Conservation (phyloP, 2,113 vertebrate species). For the Ciconia stormi region DNA sequence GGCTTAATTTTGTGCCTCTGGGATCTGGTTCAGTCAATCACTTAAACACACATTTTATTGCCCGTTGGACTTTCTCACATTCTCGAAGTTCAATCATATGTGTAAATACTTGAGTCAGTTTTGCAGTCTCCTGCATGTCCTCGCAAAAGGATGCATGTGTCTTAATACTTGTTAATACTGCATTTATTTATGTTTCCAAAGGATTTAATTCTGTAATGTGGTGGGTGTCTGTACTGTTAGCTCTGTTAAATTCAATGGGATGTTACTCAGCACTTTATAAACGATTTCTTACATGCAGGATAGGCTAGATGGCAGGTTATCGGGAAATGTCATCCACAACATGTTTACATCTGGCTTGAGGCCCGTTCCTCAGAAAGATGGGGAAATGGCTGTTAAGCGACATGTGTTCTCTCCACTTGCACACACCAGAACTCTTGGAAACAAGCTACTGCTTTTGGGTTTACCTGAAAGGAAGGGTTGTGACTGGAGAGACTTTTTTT, state of each 20-base stretch:
- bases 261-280: background rate
- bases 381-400: background rate
- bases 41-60: background rate
- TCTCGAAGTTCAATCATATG: background rate
- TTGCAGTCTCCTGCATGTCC: background rate
- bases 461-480: background rate
- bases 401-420: background rate
- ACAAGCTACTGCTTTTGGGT: background rate
- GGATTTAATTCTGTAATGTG: background rate
- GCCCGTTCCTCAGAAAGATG: background rate
- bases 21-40: background rate
- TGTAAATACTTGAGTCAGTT: background rate
- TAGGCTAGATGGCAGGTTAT: background rate
- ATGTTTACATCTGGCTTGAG: background rate
- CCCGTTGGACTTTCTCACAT: background rate
- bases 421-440: background rate
- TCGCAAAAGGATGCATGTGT: background rate
- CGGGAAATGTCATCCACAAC: background rate
- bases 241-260: background rate
- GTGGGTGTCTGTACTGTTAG: background rate
- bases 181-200: background rate
- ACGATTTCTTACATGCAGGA: background rate
- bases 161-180: background rate
- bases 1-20: background rate
- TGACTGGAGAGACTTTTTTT: background rate